Base-by-base conservation (phyloP, 2,888 invertebrate genomes). In the Gastrophysa polygoni region DNA sequence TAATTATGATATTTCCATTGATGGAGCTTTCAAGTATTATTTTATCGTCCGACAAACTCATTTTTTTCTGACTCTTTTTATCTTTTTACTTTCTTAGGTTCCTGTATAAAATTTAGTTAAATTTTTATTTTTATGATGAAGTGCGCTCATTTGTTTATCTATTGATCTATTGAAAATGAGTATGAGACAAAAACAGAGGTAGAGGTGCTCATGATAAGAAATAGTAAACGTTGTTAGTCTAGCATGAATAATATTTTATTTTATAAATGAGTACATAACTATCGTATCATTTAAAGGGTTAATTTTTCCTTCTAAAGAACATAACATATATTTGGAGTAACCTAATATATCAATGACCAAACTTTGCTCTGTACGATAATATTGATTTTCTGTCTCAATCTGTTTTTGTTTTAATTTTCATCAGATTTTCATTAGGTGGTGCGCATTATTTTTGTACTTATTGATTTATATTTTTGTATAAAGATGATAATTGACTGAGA, bases 91-190 rank as follows among this genome's bases (percentile, higher is more conserved):
- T 17, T 24, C 17, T 54, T 54, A 54, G 44, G 43, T 58, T 58
- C 34, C 56, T 65, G 65, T 63, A 65, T 64, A 64, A 54, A 63
- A 56, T 66, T 61, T 51, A 59, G 46, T 64, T 63, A 63, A 58
- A 64, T 67, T 58, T 62, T 60, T 59, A 64, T 46, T 65, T 59
- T 59, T 58, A 49, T 49, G 50, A 59, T 50, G 29, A 54, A 57
- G 48, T 57, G 59, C 61, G 55, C 55, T 47, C 29, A 38, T 11
- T 14, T 38, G 10, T 38, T 14, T 10, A 14, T 38, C 14, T 10
- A 38, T 38, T n/a, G n/a, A n/a, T 60, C 28, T 61, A 48, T 57
- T 44, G 50, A 50, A 44, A 56, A 29, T 44, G 17, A n/a, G 24
- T 46, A 43, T 55, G 38, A 24, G 43, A 51, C 56, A 24, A 16